A percentile compares a stretch with the other conserved stretches of the same genome.
Evolutionary conservation across 2,113 vertebrate species (phyloP).

Genomic region (Cepphus grylle): DNA sequence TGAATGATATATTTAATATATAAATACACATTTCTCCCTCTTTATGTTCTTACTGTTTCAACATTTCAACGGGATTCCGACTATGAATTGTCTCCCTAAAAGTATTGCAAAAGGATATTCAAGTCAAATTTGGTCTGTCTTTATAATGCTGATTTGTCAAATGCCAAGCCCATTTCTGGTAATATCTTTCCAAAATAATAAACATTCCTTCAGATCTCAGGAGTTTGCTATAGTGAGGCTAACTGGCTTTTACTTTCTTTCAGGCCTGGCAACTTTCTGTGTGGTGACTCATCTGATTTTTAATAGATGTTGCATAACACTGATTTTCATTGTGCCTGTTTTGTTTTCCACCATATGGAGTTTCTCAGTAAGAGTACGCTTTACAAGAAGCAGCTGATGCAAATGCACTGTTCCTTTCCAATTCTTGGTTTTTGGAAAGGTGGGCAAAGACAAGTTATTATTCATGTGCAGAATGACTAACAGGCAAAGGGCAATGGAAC

Average conservation of each 20-base stretch:
- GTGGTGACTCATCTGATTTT: conserved; percentile 55
- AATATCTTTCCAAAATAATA: not conserved
- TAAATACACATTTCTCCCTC: not conserved
- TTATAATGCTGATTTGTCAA: not conserved
- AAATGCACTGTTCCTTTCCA: not conserved
- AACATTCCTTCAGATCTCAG: not conserved
- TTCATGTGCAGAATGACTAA: not conserved
- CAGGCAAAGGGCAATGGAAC: not conserved
- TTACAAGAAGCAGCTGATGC: not conserved
- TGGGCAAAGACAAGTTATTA: not conserved
- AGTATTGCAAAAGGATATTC: not conserved
- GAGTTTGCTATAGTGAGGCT: not conserved
- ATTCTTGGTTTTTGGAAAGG: not conserved
- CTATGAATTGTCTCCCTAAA: not conserved
- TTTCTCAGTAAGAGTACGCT: not conserved
- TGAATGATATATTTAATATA: not conserved
- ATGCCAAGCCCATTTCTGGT: not conserved
- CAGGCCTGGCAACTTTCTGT: not conserved
- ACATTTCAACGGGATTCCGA: not conserved
- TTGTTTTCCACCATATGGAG: conserved; percentile 47
- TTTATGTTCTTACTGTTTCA: not conserved
- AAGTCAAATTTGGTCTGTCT: not conserved
- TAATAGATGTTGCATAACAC: conserved; percentile 49
- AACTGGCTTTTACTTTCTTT: conserved; percentile 18
- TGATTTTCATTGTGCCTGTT: conserved; percentile 27